phyloP scores from a whole-genome alignment of 2,113 vertebrate species.

The Pomatorhinus ruficollis region DNA sequence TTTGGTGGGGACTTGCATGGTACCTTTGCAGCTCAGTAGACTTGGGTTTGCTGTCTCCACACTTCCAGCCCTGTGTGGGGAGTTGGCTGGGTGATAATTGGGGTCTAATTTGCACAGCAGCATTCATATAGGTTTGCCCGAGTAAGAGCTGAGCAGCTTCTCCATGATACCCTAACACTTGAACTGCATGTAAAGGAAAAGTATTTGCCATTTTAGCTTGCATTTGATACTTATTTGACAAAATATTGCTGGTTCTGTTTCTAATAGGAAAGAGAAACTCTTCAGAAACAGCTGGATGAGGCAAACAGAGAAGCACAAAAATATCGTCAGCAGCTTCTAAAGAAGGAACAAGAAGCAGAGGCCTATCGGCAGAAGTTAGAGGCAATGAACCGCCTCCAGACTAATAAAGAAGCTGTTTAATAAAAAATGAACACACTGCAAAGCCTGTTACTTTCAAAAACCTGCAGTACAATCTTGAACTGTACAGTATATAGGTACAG shows the following conservation, averaged over 20 bases:
- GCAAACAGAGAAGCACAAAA: slow-evolving; percentile 89
- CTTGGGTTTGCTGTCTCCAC: not conserved
- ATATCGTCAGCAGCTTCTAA: slow-evolving; percentile 86
- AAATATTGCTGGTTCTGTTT: slow-evolving; percentile 50
- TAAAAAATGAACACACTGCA: slow-evolving; percentile 46
- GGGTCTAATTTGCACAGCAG: not conserved
- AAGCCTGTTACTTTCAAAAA: slow-evolving; percentile 69
- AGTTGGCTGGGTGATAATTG: not conserved
- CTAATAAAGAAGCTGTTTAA: slow-evolving; percentile 84
- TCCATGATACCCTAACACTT: not conserved
- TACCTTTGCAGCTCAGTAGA: not conserved
- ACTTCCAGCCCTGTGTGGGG: not conserved
- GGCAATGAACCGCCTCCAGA: slow-evolving; percentile 86
- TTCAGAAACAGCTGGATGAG: slow-evolving; percentile 90
- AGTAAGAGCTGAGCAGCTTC: not conserved
- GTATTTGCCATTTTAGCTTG: not conserved
- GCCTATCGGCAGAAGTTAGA: slow-evolving; percentile 88
- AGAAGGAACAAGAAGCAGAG: slow-evolving; percentile 89
- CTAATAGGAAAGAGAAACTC: slow-evolving; percentile 85
- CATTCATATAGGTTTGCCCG: not conserved
- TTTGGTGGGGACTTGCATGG: not conserved
- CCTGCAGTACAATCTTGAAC: slow-evolving; percentile 72
- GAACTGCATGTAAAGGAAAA: not conserved
- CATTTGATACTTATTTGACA: slow-evolving; percentile 26
- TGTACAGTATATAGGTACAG: slow-evolving; percentile 63